These are phyloP conservation scores for Lineus longissimus DNA, from an alignment of 1,140 invertebrate species.

Conservation along the genomic window DNA sequence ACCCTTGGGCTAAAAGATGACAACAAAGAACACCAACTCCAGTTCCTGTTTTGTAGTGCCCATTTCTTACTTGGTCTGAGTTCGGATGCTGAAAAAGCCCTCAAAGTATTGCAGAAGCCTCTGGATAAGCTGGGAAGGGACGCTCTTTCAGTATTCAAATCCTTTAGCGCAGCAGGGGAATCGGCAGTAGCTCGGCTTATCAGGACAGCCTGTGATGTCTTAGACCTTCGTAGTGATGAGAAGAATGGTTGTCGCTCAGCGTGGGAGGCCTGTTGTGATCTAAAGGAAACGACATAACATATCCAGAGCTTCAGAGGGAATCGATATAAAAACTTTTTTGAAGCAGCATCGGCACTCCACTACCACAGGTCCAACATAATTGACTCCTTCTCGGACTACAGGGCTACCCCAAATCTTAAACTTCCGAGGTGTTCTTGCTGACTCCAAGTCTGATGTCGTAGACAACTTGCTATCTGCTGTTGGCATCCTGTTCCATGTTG, in stretches of 20 bases:
- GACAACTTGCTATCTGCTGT: no score
- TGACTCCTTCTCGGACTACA: slow-evolving; percentile 11
- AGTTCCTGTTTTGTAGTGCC: no score
- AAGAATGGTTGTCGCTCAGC: slow-evolving; percentile 17
- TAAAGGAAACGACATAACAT: slow-evolving; percentile 3
- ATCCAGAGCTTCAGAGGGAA: slow-evolving; percentile 19
- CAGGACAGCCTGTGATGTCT: slow-evolving; percentile 8
- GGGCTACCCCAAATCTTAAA: slow-evolving; percentile 16
- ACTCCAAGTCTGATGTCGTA: not conserved
- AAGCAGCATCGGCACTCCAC: slow-evolving; percentile 12
- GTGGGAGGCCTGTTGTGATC: slow-evolving; percentile 16
- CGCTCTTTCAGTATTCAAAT: no score
- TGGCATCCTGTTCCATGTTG: no score
- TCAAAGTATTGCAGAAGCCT: no score
- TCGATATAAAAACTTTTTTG: slow-evolving; percentile 21
- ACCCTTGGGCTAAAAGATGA: no score
- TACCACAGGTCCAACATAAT: slow-evolving; percentile 11
- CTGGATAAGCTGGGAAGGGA: no score
- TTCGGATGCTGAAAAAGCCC: no score
- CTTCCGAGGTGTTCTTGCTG: slow-evolving; percentile 13
- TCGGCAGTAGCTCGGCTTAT: slow-evolving; percentile 8
- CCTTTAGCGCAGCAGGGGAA: no score
- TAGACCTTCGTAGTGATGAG: slow-evolving; percentile 18
- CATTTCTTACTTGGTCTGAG: no score
- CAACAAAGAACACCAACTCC: no score